These are phyloP conservation scores for Eucriotettix oculatus DNA, from an alignment of 2,888 invertebrate genomes.

Conservation along the genomic window DNA sequence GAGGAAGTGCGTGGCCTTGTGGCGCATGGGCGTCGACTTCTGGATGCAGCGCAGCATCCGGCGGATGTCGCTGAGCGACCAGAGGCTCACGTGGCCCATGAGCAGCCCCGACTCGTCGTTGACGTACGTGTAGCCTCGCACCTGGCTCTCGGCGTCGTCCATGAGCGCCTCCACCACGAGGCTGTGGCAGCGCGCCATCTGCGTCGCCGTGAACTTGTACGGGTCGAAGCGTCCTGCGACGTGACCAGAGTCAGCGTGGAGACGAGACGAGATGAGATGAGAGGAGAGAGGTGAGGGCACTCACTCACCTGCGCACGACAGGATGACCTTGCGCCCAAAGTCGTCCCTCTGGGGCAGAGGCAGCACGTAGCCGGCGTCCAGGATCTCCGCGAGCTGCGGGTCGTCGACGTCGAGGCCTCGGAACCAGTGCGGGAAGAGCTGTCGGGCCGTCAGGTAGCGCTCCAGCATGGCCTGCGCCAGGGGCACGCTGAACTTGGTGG, in stretches of 20 bases:
- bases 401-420: slow-evolving; percentile 62
- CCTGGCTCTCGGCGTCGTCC: slow-evolving; percentile 70
- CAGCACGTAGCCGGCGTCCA: slow-evolving; percentile 48
- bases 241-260: too few relatives aligned
- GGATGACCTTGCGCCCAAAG: slow-evolving; percentile 57
- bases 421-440: slow-evolving; percentile 77
- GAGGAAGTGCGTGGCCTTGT: slow-evolving; percentile 74
- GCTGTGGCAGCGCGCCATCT: slow-evolving; percentile 73
- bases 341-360: slow-evolving; percentile 46
- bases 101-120: slow-evolving; percentile 70
- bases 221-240: slow-evolving; percentile 53
- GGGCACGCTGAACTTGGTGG: slow-evolving; percentile 23
- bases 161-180: slow-evolving; percentile 68
- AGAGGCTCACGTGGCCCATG: slow-evolving; percentile 67
- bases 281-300: too few relatives aligned
- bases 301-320: slow-evolving; percentile 54
- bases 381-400: slow-evolving; percentile 59
- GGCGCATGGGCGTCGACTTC: slow-evolving; percentile 81
- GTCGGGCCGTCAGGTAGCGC: slow-evolving; percentile 68
- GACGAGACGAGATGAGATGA: too few relatives aligned
- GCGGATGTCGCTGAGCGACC: slow-evolving; percentile 63
- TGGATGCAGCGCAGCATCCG: slow-evolving; percentile 56
- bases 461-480: slow-evolving; percentile 38
- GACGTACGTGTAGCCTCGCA: slow-evolving; percentile 69
- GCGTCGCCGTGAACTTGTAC: slow-evolving; percentile 55